Percentiles rank a stretch among this genome's conserved stretches.
Conservation (phyloP, 2,888 invertebrate species). For the Archaeoteleia sp. region DNA sequence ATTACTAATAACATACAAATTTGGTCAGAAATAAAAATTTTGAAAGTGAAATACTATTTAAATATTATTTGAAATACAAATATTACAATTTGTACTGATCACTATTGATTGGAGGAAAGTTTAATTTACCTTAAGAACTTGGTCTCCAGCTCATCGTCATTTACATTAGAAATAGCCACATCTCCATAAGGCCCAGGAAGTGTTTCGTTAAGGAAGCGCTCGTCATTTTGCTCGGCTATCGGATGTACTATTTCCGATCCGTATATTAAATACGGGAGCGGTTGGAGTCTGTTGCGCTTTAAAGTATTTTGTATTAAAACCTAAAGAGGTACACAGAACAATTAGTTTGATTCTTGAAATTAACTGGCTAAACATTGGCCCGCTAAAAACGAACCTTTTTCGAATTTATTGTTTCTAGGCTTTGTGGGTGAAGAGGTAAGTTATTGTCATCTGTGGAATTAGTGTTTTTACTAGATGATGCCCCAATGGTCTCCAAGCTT, state of each 20-base stretch:
- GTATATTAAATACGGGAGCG: conserved; percentile 76
- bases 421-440: conserved; percentile 87
- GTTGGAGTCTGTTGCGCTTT: conserved; percentile 70
- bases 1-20: too few relatives aligned
- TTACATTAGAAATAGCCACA: too few relatives aligned
- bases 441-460: conserved; percentile 75
- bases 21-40: too few relatives aligned
- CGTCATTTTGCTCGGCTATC: conserved; percentile 89
- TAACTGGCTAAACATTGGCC: neutral
- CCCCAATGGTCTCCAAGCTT: conserved; percentile 72
- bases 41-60: too few relatives aligned
- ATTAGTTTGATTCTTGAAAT: conserved; percentile 8
- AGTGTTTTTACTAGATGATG: conserved; percentile 67
- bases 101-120: too few relatives aligned
- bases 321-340: conserved; percentile 52
- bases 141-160: too few relatives aligned
- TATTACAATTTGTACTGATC: too few relatives aligned
- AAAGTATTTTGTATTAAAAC: conserved; percentile 70
- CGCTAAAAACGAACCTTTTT: conserved; percentile 64
- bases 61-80: too few relatives aligned
- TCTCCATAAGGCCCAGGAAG: too few relatives aligned
- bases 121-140: too few relatives aligned
- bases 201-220: conserved; percentile 76
- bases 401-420: conserved; percentile 83
- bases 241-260: conserved; percentile 88